Base-by-base conservation (phyloP, 35 echinoderm and acorn worm genomes). In the Eucidaris tribuloides region DNA sequence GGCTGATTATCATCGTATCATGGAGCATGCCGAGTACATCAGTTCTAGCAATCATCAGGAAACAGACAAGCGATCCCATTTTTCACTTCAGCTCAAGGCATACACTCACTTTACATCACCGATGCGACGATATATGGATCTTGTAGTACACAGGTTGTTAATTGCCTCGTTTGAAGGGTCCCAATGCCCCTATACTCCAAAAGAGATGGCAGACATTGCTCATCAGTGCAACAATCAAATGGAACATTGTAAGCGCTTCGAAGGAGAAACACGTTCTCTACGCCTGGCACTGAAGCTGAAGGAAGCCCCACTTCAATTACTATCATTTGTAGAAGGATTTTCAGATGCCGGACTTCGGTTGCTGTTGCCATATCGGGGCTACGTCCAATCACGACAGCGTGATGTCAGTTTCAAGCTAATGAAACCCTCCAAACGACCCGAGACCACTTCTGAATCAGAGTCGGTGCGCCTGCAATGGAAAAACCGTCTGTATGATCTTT, bases 51-150 rank as follows among this genome's bases (percentile, higher is more conserved):
- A 87, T 45, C 86, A 88, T 28, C 57, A 50, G 33, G 58, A 22
- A 17, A 34, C 22, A 40, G 43, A 63, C 20, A 79, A 78, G 39
- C 46, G 65, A 46, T 22, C 14, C 13, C 94, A 97, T 58, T 86
- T 80, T 43, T 92, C 94, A 17, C 85, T 97, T 42, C 48, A 82
- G 9, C 76, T 84, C 65, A 45, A 79, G 6, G 64, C 76, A 18
- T 97, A 97, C 56, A 91, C 89, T 20, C 94, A 97, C 45, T 97
- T 97, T 60, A 97, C 94, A 42, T 97, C 94, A 60, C 94, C 94
- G 7, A 97, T 97, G 11, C 86, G 94, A 30, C 71, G 94, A 18
- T 97, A 84, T 48, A 88, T 91, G 33, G 94, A 97, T 34, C 77
- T 97, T 17, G 86, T 97, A 2, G 94, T 97, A 6, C 94, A 97